Evolutionary conservation across 2,888 invertebrate genomes (phyloP).

Genomic region (Patella depressa): DNA sequence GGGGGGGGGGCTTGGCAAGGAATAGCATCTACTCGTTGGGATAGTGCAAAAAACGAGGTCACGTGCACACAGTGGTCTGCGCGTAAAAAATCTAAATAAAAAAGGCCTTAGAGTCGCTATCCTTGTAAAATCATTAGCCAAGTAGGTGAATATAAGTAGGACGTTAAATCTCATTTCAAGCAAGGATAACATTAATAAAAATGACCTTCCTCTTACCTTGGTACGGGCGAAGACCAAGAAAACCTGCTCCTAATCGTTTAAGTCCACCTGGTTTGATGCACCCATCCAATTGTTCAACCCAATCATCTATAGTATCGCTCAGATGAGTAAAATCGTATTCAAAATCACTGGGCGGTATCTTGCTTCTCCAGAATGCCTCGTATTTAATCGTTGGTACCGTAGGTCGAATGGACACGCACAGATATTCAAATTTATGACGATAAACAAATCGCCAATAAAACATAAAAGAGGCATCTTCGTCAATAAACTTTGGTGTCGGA

Average conservation of each 20-base stretch:
- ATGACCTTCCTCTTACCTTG: neutral
- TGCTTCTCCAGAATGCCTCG: conserved; percentile 17
- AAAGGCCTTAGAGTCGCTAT: too few relatives aligned
- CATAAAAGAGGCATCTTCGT: conserved; percentile 14
- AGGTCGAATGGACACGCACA: conserved; percentile 12
- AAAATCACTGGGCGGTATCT: conserved; percentile 16
- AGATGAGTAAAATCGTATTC: conserved; percentile 1
- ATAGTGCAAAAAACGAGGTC: too few relatives aligned
- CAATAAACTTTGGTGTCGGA: conserved; percentile 6
- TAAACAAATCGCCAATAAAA: conserved; percentile 25
- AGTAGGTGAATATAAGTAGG: too few relatives aligned
- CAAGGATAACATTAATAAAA: too few relatives aligned
- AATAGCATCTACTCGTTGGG: too few relatives aligned
- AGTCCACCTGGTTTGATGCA: neutral
- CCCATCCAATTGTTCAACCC: neutral
- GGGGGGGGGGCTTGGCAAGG: too few relatives aligned
- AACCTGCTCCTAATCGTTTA: neutral
- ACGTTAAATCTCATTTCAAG: too few relatives aligned
- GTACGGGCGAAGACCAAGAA: neutral
- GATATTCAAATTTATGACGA: conserved; percentile 7
- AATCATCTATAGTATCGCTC: neutral
- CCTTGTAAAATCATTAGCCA: too few relatives aligned
- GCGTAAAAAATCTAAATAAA: too few relatives aligned
- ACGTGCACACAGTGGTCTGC: too few relatives aligned
- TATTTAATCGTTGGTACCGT: neutral